Evolutionary conservation across 2,113 vertebrate species (phyloP).

Genomic region (Rhinolophus ferrumequinum): DNA sequence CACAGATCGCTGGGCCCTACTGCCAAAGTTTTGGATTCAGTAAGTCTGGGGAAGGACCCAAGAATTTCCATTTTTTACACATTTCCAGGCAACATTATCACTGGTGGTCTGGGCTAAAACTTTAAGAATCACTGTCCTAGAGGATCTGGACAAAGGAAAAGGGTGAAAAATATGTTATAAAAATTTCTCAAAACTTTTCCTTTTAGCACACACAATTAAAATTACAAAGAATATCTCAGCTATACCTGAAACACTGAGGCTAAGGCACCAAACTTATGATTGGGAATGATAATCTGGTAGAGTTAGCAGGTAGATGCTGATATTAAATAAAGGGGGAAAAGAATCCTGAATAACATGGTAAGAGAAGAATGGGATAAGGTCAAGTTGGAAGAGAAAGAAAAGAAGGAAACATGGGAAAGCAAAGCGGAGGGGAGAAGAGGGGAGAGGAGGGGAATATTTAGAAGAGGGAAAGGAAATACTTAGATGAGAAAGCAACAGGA

Average conservation of each 20-base stretch:
- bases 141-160: constrained; percentile 1
- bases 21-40: background rate
- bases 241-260: background rate
- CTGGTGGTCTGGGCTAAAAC: background rate
- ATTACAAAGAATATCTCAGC: background rate
- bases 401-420: background rate
- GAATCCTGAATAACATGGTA: background rate
- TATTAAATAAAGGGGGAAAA: background rate
- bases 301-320: background rate
- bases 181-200: background rate
- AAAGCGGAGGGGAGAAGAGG: no score
- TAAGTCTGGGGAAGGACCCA: background rate
- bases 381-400: background rate
- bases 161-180: background rate
- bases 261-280: background rate
- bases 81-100: background rate
- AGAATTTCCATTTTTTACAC: background rate
- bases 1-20: fast-evolving
- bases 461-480: background rate
- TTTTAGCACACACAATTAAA: background rate
- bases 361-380: background rate
- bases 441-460: background rate
- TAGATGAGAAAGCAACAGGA: background rate
- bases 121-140: background rate
- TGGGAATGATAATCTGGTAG: background rate